These are phyloP conservation scores for Picus viridis DNA, from an alignment of 2,797 vertebrate species.

Conservation along the genomic window DNA sequence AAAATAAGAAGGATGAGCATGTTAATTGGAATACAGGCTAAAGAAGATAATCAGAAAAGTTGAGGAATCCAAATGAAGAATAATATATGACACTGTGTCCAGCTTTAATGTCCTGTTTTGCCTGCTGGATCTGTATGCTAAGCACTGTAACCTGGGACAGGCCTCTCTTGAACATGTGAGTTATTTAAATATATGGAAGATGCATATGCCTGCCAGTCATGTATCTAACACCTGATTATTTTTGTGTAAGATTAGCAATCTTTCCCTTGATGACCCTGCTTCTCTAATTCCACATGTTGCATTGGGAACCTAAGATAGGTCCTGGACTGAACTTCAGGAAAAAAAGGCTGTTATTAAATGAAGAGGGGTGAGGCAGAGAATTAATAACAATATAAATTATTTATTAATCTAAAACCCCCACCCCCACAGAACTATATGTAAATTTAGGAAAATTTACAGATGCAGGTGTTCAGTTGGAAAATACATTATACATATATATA, in stretches of 20 bases:
- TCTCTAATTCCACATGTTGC: not conserved
- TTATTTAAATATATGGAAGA: not conserved
- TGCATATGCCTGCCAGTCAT: not conserved
- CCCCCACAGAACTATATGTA: too few species aligned
- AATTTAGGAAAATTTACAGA: too few species aligned
- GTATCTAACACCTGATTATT: not conserved
- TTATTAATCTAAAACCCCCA: too few species aligned
- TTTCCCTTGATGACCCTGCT: not conserved
- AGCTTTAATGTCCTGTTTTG: not conserved
- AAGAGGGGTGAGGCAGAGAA: too few species aligned
- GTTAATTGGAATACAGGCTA: not conserved
- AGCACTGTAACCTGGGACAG: not conserved
- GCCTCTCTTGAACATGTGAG: not conserved
- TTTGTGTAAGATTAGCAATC: not conserved
- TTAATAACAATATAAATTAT: too few species aligned
- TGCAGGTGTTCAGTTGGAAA: too few species aligned
- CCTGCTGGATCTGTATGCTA: not conserved
- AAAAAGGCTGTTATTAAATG: not conserved
- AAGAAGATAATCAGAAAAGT: not conserved
- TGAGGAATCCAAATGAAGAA: not conserved
- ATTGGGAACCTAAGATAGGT: not conserved
- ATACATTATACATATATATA: too few species aligned
- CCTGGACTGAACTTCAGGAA: not conserved
- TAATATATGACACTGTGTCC: not conserved
- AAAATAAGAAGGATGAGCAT: not conserved